Evolutionary conservation across 2,113 vertebrate genomes (phyloP), one percentile per base, ranked within the genome.

Genomic region (Ciconia boyciana): DNA sequence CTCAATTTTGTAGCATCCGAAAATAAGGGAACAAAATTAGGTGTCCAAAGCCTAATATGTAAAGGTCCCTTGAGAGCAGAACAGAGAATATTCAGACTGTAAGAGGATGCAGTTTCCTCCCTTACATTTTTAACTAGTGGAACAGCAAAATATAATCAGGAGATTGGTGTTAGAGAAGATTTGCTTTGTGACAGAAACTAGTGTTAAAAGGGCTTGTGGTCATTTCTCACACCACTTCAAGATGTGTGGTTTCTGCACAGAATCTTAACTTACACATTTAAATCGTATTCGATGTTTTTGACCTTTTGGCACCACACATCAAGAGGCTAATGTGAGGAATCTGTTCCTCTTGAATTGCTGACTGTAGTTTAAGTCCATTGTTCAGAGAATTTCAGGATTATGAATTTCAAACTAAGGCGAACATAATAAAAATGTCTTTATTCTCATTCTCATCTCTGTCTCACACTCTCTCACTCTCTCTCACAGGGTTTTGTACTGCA

Each of bases 301-400:
- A 98, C 97, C 98, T 98, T 98, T 98, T 97, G 96, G 87, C 90
- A 96, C 92, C 89, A 96, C 81, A 74, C 89, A 97, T 93, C 93
- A 97, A 96, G 96, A 98, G 85, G 91, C 92, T 97, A 94, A 95
- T 97, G 91, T 87, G 95, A 98, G 96, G 94, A 97, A 96, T 97
- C 91, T 96, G 94, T 93, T 98, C 85, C 91, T 97, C 84, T 97
- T 98, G 97, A 97, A 97, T 98, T 98, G 95, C 98, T 97, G 96
- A 82, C 82, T 89, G 88, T 70, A 86, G 97, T 97, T 98, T 97
- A 97, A 98, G 80, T 70, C 77, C 78, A 95, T 83, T 94, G 77
- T 97, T 95, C 89, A 93, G 91, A 96, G 92, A 92, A 90, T 96
- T 95, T 94, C 94, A 87, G 70, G 89, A 94, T 95, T 97, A 97